Percentiles rank a stretch among this genome's conserved stretches.
phyloP scores from a whole-genome alignment of 2,797 vertebrate genomes.

The Dromococcyx pavoninus region DNA sequence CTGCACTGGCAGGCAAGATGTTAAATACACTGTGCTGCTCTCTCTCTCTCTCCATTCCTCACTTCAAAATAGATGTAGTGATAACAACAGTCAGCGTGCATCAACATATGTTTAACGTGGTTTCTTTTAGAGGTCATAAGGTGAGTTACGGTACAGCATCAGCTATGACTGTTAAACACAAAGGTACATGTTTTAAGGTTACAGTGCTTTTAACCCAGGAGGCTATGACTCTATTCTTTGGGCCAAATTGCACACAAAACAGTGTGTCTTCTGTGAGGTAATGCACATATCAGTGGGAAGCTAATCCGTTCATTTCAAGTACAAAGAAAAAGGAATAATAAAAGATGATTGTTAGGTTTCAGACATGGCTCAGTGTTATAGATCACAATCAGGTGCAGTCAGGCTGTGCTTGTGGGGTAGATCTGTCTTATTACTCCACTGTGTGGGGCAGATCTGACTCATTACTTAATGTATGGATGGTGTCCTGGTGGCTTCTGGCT shows the following conservation, averaged over 20 bases:
- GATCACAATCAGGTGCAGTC: background rate
- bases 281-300: background rate
- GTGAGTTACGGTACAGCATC: too few relatives aligned
- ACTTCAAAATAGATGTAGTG: background rate
- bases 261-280: too few relatives aligned
- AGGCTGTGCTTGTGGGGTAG: too few relatives aligned
- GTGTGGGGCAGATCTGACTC: background rate
- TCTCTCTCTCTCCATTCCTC: background rate
- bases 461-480: background rate
- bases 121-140: too few relatives aligned
- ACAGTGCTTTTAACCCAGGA: too few relatives aligned
- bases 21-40: background rate
- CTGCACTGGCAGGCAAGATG: background rate
- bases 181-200: too few relatives aligned
- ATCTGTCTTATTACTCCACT: background rate
- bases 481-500: background rate
- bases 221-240: too few relatives aligned
- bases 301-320: background rate
- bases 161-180: too few relatives aligned
- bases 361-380: too few relatives aligned
- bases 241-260: too few relatives aligned
- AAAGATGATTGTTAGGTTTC: background rate
- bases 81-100: accelerated
- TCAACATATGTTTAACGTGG: too few relatives aligned
- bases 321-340: background rate